These are phyloP conservation scores for Bubo bubo DNA, from an alignment of 2,113 vertebrate species.

Conservation along the genomic window DNA sequence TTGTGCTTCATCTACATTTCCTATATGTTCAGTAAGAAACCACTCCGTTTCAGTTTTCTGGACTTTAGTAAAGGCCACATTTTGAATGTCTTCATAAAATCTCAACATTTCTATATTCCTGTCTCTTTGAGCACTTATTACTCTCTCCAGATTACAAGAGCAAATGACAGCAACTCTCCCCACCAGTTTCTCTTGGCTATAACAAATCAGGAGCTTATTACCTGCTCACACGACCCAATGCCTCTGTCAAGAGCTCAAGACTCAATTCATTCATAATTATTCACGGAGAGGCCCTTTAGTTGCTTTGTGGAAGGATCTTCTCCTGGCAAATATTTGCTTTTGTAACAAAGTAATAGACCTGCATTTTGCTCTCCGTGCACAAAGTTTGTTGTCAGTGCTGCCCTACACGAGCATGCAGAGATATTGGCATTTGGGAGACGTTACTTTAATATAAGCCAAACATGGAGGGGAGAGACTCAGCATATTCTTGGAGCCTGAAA, in stretches of 20 bases:
- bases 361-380: neutral
- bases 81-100: neutral
- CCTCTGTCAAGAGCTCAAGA: neutral
- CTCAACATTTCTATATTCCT: neutral
- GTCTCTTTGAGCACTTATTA: neutral
- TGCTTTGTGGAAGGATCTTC: neutral
- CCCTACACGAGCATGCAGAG: neutral
- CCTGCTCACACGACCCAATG: neutral
- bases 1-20: neutral
- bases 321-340: neutral
- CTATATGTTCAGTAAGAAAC: neutral
- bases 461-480: accelerated
- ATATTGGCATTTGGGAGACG: neutral
- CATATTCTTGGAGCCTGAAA: neutral
- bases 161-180: neutral
- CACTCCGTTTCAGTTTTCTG: neutral
- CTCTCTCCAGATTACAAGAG: neutral
- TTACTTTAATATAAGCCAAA: neutral
- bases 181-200: neutral
- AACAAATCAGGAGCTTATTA: neutral
- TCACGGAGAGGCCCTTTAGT: neutral
- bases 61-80: neutral
- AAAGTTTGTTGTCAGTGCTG: neutral
- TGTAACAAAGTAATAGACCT: neutral
- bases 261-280: neutral